Base-by-base conservation (phyloP, 2,113 vertebrate genomes). In the Malurus elegans region DNA sequence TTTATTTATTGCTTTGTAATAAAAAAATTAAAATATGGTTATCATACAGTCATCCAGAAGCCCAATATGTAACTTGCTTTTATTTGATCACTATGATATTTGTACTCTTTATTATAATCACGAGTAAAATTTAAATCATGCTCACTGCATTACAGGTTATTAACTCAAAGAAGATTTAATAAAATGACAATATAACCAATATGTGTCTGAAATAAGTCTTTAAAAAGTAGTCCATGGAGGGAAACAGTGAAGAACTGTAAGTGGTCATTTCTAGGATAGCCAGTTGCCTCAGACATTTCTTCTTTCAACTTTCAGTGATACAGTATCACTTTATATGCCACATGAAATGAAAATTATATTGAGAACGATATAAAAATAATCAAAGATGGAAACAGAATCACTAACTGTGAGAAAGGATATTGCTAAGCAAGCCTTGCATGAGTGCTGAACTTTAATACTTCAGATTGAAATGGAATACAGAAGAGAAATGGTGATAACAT, bases 161-260 rank as follows among this genome's bases (percentile, higher is more conserved):
- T 91, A 93, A 93, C 57, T 88, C 53, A 93, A 84, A 84, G 67
- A 93, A 81, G 61, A 94, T 93, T 92, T 92, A 93, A 92, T 93
- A 86, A 92, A 29, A 88, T 76, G 44, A 92, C 79, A 86, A 86
- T 65, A 92, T 40, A 93, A 80, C 66, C 61, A 70, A 48, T 40
- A n/a, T 75, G 36, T 53, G 56, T 36, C 71, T 67, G 60, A 95
- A 94, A 81, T 53, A 88, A 93, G 86, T 56, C 66, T 81, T 94
- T 60, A 70, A 84, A 73, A 80, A 78, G 25, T 36, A 78, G 60
- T 56, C 32, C 64, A 38, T 45, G 31, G 84, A 93, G 28, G 92
- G 25, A 71, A 95, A 90, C n/a, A 83, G 56, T 7, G 2, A 91
- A 88, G 54, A 82, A 80, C 14, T 36, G 62, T 4, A 62, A 76